Conservation (phyloP, 2,113 vertebrate species). For the Sarotherodon lohbergeri region DNA sequence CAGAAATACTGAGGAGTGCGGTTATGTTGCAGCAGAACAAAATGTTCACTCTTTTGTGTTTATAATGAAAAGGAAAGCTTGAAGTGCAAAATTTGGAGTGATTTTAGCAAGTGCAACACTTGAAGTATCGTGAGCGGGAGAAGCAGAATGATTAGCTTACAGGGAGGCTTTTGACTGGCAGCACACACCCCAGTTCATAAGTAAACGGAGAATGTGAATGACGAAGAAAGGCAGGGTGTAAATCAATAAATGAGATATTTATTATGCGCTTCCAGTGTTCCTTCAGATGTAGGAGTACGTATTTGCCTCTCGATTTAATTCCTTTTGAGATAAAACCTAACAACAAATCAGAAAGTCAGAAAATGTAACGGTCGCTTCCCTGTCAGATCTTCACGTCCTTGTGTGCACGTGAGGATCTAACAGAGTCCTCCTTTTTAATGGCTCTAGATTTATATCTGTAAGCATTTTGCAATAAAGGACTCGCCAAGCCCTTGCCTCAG, state of each 20-base stretch:
- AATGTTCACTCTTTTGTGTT: not conserved
- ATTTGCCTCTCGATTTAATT: not conserved
- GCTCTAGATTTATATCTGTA: not conserved
- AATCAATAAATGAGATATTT: not conserved
- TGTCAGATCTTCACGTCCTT: not conserved
- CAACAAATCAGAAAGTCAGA: constrained; percentile 9
- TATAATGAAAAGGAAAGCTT: not conserved
- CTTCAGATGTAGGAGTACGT: fast-evolving
- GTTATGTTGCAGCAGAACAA: not conserved
- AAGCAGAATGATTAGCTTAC: not conserved
- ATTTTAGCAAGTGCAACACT: not conserved
- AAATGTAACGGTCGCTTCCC: not conserved
- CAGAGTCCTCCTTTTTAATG: not conserved
- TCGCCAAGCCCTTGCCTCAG: not conserved
- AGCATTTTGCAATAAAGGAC: not conserved
- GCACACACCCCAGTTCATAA: not conserved
- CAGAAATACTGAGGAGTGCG: not conserved
- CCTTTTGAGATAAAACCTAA: not conserved
- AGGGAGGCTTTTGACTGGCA: not conserved
- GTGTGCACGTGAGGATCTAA: not conserved
- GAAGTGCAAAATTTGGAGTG: not conserved
- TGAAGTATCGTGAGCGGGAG: not conserved
- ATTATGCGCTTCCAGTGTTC: not conserved
- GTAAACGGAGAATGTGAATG: not conserved
- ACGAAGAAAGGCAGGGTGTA: not conserved